Evolutionary conservation across 2,888 invertebrate genomes (phyloP).

Genomic region (Heliconius ismenius): DNA sequence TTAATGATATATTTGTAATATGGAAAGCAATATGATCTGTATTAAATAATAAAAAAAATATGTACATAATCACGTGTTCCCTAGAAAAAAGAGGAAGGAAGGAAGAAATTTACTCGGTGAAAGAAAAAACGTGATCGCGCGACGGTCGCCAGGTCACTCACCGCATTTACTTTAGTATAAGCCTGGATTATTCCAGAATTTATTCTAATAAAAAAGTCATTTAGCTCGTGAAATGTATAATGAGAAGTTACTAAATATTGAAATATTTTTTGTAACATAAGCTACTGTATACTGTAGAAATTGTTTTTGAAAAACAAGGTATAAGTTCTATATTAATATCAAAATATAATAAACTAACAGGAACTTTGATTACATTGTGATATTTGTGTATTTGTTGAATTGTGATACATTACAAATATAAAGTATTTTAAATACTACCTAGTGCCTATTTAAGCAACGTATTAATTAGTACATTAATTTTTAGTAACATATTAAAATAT

Average conservation of each 20-base stretch:
- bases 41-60: constrained; percentile 23
- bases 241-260: constrained; percentile 37
- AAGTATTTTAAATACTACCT: too few relatives aligned
- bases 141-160: constrained; percentile 57
- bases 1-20: neutral
- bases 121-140: constrained; percentile 50
- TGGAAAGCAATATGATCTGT: neutral
- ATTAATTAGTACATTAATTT: too few relatives aligned
- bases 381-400: too few relatives aligned
- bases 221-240: constrained; percentile 40
- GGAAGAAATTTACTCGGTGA: constrained; percentile 44
- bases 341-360: too few relatives aligned
- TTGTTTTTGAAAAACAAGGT: neutral
- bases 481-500: too few relatives aligned
- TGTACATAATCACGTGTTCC: constrained; percentile 54
- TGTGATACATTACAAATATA: too few relatives aligned
- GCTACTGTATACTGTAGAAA: neutral
- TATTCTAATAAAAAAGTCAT: constrained; percentile 42
- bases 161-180: constrained; percentile 47
- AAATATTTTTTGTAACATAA: constrained; percentile 23
- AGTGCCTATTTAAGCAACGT: too few relatives aligned
- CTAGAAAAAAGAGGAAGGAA: constrained; percentile 50
- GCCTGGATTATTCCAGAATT: constrained; percentile 41
- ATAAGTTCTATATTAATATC: neutral
- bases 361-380: too few relatives aligned